Evolutionary conservation across 2,888 invertebrate genomes (phyloP).

Genomic region (Galerucella nymphaeae): DNA sequence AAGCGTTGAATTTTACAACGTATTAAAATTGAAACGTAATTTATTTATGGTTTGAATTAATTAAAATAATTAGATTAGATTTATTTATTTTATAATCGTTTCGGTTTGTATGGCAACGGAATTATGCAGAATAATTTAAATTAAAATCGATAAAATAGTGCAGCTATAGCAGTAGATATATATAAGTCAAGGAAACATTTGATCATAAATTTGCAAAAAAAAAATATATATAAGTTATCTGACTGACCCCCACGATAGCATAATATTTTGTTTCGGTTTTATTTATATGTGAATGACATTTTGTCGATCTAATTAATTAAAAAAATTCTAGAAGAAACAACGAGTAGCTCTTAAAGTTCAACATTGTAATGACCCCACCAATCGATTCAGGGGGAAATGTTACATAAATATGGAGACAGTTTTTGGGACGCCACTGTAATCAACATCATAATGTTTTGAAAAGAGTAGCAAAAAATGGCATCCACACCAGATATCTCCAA

Average conservation of each 20-base stretch:
- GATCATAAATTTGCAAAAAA: not conserved
- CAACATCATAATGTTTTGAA: too few relatives aligned
- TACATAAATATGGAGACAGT: too few relatives aligned
- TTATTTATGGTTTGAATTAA: slow-evolving; percentile 10
- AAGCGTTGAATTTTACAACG: too few relatives aligned
- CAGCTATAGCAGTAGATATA: not conserved
- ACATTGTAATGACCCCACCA: too few relatives aligned
- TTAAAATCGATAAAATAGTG: not conserved
- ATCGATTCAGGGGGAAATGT: too few relatives aligned
- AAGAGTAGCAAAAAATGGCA: too few relatives aligned
- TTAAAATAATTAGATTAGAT: not conserved
- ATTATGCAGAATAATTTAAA: not conserved
- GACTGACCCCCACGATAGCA: not conserved
- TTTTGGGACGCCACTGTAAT: too few relatives aligned
- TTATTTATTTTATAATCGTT: not conserved
- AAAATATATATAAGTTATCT: not conserved
- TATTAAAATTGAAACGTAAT: not conserved
- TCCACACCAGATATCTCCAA: too few relatives aligned
- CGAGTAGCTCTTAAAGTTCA: too few relatives aligned
- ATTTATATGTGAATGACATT: not conserved
- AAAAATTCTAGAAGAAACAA: not conserved
- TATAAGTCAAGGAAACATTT: not conserved
- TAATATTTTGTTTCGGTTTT: not conserved
- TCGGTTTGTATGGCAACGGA: not conserved
- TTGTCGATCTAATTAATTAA: not conserved